Percentiles rank a stretch among this genome's conserved stretches.
Evolutionary conservation across 2,113 vertebrate genomes (phyloP).

Genomic region (Pampusana beccarii): DNA sequence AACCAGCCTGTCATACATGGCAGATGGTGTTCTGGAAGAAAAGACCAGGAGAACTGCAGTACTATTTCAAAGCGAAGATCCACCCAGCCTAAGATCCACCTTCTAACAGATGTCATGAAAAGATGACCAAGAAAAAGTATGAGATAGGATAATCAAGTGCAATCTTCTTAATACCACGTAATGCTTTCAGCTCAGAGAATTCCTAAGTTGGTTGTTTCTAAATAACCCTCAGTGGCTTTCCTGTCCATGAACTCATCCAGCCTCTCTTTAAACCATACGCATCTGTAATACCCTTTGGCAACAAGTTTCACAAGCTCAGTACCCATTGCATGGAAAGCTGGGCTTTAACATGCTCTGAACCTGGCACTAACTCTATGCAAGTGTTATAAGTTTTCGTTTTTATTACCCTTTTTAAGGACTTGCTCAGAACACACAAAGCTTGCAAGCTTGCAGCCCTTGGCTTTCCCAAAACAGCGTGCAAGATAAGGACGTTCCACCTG

Average conservation of each 20-base stretch:
- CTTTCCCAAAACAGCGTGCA: background rate
- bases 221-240: background rate
- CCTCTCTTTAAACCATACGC: background rate
- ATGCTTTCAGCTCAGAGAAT: background rate
- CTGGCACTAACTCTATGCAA: constrained; percentile 3
- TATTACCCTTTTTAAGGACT: background rate
- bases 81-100: background rate
- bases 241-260: background rate
- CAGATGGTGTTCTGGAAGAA: background rate
- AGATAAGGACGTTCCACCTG: background rate
- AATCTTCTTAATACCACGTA: background rate
- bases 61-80: background rate
- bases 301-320: background rate
- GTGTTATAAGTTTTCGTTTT: background rate
- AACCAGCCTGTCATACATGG: background rate
- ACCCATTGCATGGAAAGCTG: background rate
- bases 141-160: background rate
- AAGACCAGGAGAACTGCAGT: background rate
- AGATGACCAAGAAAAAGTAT: background rate
- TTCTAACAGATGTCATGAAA: background rate
- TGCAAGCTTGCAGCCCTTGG: background rate
- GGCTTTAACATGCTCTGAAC: background rate
- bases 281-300: background rate
- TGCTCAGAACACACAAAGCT: background rate
- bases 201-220: background rate